Evolutionary conservation across 2,797 vertebrate species (phyloP).

Genomic region (Trachops cirrhosus): DNA sequence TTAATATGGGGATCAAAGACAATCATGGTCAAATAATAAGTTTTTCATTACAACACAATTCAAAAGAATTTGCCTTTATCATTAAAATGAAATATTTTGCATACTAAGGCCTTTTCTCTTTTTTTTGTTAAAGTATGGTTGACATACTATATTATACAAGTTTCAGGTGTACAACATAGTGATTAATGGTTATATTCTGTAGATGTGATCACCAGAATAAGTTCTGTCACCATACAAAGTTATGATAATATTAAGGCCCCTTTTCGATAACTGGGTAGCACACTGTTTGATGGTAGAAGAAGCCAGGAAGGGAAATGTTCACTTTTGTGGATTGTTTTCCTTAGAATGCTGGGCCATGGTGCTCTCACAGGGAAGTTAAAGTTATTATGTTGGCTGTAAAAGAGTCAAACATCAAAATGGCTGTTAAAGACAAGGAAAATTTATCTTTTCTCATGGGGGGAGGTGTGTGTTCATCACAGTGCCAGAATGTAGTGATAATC

Average conservation of each 20-base stretch:
- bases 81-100: constrained; percentile 17
- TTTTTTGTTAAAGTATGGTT: neutral
- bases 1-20: constrained; percentile 4
- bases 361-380: neutral
- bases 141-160: neutral
- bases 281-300: neutral
- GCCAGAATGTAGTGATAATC: neutral
- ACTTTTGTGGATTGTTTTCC: neutral
- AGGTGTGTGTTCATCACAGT: neutral
- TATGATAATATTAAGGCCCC: neutral
- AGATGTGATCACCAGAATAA: neutral
- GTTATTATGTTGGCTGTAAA: neutral
- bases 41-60: constrained; percentile 35
- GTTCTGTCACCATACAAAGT: neutral
- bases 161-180: neutral
- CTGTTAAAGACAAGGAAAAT: neutral
- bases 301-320: neutral
- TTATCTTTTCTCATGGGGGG: neutral
- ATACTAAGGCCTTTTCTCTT: neutral
- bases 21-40: neutral
- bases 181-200: neutral
- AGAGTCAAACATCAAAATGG: constrained; percentile 36
- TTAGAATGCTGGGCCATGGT: neutral
- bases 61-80: constrained; percentile 30
- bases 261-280: neutral